phyloP scores from a whole-genome alignment of 2,888 invertebrate species.

The Oligia latruncula region DNA sequence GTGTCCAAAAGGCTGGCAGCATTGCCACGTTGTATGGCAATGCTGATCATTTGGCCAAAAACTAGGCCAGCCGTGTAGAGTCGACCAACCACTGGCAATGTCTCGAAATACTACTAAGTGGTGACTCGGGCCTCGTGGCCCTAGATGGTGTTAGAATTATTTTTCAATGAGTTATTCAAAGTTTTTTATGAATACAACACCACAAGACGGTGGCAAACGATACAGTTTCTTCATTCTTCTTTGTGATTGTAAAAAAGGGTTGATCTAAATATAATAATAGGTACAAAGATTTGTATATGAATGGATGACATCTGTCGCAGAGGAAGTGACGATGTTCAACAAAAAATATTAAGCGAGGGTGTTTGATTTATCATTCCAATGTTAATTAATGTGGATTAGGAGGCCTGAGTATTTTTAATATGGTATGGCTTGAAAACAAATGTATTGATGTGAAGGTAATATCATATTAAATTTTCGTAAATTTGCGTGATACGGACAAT shows the following conservation, averaged over 20 bases:
- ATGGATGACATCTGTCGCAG: conserved; percentile 82
- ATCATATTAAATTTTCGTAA: no score
- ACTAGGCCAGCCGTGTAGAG: no score
- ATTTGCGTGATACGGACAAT: no score
- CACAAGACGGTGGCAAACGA: conserved; percentile 62
- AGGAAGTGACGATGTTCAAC: conserved; percentile 80
- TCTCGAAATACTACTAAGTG: no score
- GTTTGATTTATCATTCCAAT: conserved; percentile 72
- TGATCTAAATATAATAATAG: conserved; percentile 85
- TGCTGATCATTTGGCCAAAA: no score
- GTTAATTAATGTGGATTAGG: conserved; percentile 44
- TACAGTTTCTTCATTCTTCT: conserved; percentile 51
- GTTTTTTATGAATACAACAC: conserved; percentile 17
- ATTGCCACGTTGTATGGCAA: no score
- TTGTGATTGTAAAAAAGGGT: conserved; percentile 70
- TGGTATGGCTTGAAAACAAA: no score
- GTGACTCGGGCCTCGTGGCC: no score
- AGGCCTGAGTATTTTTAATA: conserved; percentile 13
- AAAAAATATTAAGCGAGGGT: conserved; percentile 74
- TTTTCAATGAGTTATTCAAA: not conserved
- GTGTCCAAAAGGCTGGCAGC: no score
- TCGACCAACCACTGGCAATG: no score
- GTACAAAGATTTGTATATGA: conserved; percentile 81
- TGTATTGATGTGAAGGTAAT: no score
- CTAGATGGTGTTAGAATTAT: not conserved